Evolutionary conservation across 2,113 vertebrate genomes (phyloP).

Genomic region (Mirounga angustirostris): DNA sequence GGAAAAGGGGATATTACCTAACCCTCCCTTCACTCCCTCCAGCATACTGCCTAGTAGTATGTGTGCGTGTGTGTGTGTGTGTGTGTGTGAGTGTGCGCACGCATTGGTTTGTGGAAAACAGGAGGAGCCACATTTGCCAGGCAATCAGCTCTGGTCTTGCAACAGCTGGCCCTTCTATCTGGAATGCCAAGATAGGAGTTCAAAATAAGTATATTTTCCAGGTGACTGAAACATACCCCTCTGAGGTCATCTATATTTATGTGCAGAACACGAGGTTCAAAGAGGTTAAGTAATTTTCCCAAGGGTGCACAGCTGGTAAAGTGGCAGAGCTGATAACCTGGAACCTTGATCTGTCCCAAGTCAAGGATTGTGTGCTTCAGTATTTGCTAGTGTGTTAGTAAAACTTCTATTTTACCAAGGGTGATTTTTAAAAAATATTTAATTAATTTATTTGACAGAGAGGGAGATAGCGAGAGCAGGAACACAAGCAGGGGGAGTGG

Average conservation of each 20-base stretch:
- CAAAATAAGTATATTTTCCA: background rate
- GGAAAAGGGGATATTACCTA: background rate
- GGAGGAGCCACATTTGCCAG: background rate
- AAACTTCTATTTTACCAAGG: background rate
- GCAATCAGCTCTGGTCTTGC: background rate
- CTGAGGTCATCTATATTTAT: background rate
- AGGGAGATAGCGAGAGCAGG: no score
- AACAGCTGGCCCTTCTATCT: background rate
- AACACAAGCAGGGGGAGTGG: no score
- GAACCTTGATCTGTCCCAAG: background rate
- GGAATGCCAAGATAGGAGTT: background rate
- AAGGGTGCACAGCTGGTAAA: background rate
- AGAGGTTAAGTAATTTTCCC: background rate
- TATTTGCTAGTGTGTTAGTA: background rate
- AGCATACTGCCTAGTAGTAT: background rate
- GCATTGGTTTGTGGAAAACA: background rate
- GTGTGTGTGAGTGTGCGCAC: background rate
- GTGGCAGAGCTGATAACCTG: background rate
- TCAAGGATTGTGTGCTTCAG: background rate
- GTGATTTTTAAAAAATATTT: no score
- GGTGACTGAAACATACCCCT: background rate
- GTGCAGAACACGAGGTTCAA: background rate
- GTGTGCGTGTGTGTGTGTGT: background rate
- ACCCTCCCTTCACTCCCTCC: background rate
- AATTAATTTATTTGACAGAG: no score